These are phyloP conservation scores for Clarias platycephalus DNA, from an alignment of 2,797 vertebrate species.

Conservation along the genomic window DNA sequence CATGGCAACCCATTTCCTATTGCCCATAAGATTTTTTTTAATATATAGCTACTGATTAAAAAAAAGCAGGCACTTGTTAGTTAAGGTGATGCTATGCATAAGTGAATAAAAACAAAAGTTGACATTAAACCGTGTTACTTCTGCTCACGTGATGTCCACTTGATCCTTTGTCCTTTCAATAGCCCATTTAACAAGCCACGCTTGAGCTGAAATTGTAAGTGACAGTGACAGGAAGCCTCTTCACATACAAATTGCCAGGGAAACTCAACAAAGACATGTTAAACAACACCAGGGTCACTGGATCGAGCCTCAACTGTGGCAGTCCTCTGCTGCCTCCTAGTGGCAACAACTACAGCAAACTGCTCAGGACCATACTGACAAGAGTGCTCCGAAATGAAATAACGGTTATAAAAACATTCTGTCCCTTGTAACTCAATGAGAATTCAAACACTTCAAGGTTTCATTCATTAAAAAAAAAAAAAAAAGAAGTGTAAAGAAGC, in stretches of 20 bases:
- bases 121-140: neutral
- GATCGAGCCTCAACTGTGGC: neutral
- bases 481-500: neutral
- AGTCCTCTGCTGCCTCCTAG: conserved; percentile 52
- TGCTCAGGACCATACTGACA: neutral
- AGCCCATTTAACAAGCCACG: neutral
- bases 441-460: conserved; percentile 19
- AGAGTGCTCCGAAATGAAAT: neutral
- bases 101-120: neutral
- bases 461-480: neutral
- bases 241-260: neutral
- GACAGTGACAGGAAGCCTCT: neutral
- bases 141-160: neutral
- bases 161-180: neutral
- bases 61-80: neutral
- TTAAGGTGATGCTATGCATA: neutral
- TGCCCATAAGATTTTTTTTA: neutral
- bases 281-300: neutral
- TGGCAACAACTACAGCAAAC: conserved; percentile 7
- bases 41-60: neutral
- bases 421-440: neutral
- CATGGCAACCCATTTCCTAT: neutral
- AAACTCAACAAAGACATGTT: neutral
- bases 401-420: neutral
- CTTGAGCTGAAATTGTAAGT: neutral